phyloP scores from a whole-genome alignment of 1,140 invertebrate species.

The Psilanteris sp. region DNA sequence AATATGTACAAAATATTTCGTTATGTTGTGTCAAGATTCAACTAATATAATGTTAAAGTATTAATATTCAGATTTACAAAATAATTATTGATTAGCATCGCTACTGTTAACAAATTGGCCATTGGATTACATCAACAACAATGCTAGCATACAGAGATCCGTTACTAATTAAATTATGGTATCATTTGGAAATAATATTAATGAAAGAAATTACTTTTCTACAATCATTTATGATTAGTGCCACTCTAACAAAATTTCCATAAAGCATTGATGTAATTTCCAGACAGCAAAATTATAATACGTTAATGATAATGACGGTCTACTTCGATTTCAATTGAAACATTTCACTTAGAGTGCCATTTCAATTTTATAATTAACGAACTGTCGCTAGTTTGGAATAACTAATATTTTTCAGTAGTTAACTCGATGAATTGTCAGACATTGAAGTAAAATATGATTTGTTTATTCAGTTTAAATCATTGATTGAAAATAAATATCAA shows the following conservation, averaged over 20 bases:
- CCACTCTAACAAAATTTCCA: constrained; percentile 11
- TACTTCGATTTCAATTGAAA: constrained; percentile 47
- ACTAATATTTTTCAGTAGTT: constrained; percentile 53
- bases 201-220: constrained; percentile 45
- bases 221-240: constrained; percentile 33
- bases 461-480: constrained; percentile 35
- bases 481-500: background rate
- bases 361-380: constrained; percentile 53
- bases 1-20: too few species aligned
- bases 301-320: constrained; percentile 29
- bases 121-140: constrained; percentile 17
- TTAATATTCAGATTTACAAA: constrained; percentile 34
- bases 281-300: constrained; percentile 36
- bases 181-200: constrained; percentile 42
- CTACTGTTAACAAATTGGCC: constrained; percentile 26
- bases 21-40: too few species aligned
- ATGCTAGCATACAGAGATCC: constrained; percentile 10
- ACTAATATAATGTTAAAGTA: constrained; percentile 36
- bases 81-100: constrained; percentile 38
- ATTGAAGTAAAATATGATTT: constrained; percentile 35
- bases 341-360: constrained; percentile 42
- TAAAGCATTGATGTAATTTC: constrained; percentile 22
- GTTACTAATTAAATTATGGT: constrained; percentile 34
- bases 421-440: constrained; percentile 30
- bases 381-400: constrained; percentile 11